Evolutionary conservation across 1,140 invertebrate species (phyloP).

Genomic region (Pogonognathellus flavescens): DNA sequence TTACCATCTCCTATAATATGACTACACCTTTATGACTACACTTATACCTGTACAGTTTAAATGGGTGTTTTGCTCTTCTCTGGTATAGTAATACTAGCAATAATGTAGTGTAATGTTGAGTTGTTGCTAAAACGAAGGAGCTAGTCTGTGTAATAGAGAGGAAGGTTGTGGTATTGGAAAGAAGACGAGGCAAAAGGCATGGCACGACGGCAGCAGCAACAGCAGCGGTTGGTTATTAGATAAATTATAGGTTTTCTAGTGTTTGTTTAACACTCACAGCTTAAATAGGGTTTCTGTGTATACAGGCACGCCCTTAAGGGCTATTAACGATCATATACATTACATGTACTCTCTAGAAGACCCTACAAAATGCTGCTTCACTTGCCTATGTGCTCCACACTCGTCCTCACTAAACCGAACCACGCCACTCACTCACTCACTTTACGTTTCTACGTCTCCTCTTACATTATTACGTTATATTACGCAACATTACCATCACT

Average conservation of each 20-base stretch:
- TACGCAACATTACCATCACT: background rate
- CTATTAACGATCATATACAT: slow-evolving; percentile 64
- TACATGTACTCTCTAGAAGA: slow-evolving; percentile 53
- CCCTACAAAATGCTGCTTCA: too few relatives aligned
- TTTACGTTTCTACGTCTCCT: background rate
- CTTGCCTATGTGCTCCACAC: background rate
- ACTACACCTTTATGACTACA: too few relatives aligned
- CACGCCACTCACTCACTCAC: slow-evolving; percentile 14
- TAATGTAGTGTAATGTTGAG: slow-evolving; percentile 24
- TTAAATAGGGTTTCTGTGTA: slow-evolving; percentile 49
- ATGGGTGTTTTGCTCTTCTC: background rate
- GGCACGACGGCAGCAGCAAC: background rate
- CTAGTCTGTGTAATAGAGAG: background rate
- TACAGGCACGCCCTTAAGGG: slow-evolving; percentile 65
- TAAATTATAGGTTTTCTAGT: slow-evolving; percentile 65
- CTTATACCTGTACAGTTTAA: background rate
- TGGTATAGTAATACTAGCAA: background rate
- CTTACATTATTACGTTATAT: background rate
- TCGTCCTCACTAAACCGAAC: background rate
- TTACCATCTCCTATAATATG: too few relatives aligned
- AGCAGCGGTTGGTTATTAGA: slow-evolving; percentile 58
- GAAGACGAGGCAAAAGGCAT: background rate
- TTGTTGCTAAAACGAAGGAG: slow-evolving; percentile 52
- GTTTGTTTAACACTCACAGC: slow-evolving; percentile 59
- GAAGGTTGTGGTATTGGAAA: background rate